phyloP scores from a whole-genome alignment of 2,113 vertebrate genomes.

The Gadus macrocephalus region DNA sequence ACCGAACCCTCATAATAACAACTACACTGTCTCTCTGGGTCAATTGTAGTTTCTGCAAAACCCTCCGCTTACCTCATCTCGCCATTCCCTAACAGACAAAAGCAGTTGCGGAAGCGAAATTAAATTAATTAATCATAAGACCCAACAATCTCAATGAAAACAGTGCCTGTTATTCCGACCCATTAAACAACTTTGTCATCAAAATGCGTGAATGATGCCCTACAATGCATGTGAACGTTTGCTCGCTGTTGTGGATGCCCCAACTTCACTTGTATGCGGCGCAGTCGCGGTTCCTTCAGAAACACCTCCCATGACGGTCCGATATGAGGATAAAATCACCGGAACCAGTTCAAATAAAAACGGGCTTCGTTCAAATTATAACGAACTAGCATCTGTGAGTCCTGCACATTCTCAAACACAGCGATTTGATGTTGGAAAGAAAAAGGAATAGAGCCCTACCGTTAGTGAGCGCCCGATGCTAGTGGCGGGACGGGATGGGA shows the following conservation, averaged over 20 bases:
- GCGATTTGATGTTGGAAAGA: no score
- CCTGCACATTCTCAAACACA: neutral
- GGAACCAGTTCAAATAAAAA: no score
- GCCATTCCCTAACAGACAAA: neutral
- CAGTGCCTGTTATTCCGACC: neutral
- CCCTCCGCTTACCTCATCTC: neutral
- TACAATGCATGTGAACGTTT: neutral
- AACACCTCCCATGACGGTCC: slow-evolving; percentile 6
- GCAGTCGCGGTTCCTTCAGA: slow-evolving; percentile 33
- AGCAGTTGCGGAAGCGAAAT: neutral
- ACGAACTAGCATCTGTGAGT: neutral
- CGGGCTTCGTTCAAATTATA: no score
- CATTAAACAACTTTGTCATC: neutral
- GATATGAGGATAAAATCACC: no score
- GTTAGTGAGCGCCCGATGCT: slow-evolving; percentile 7
- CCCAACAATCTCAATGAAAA: neutral
- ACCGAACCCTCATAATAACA: slow-evolving; percentile 12
- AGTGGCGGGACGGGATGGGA: slow-evolving; percentile 9
- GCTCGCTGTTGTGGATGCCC: slow-evolving; percentile 59
- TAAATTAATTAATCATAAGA: neutral
- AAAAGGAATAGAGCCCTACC: neutral
- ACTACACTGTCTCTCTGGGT: neutral
- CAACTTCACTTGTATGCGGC: slow-evolving; percentile 67
- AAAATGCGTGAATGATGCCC: no score
- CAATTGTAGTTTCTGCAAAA: neutral